Evolutionary conservation across 2,113 vertebrate genomes (phyloP).

Genomic region (Leiothrix lutea): DNA sequence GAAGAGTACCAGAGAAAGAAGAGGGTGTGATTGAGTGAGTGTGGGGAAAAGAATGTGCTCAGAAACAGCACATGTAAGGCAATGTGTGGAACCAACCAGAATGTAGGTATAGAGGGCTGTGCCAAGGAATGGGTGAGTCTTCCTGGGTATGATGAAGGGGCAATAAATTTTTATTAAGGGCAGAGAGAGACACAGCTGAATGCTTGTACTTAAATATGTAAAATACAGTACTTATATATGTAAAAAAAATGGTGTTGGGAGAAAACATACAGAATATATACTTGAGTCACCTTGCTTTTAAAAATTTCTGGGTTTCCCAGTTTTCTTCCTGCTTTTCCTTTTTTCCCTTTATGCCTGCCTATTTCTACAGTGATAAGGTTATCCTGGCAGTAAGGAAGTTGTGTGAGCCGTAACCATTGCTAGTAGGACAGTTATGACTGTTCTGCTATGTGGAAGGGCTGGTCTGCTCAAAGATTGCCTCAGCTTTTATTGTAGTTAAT

Average conservation of each 20-base stretch:
- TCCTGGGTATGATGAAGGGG: neutral
- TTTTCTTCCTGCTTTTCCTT: neutral
- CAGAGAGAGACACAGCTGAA: neutral
- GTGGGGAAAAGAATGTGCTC: neutral
- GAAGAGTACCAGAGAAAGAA: neutral
- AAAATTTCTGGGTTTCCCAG: neutral
- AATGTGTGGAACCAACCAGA: neutral
- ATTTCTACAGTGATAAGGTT: neutral
- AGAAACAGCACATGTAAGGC: neutral
- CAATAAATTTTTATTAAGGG: neutral
- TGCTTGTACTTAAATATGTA: neutral
- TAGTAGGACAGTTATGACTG: neutral
- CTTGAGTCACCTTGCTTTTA: neutral
- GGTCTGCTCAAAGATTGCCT: neutral
- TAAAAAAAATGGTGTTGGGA: neutral
- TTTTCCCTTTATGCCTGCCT: neutral
- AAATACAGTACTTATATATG: neutral
- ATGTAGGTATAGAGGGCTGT: neutral
- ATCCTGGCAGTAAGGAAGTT: neutral
- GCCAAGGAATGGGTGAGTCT: neutral
- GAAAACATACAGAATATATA: neutral
- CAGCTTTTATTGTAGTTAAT: neutral
- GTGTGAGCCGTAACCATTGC: neutral
- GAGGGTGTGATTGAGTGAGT: neutral
- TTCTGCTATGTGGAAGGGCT: neutral